Evolutionary conservation across 2,113 vertebrate genomes (phyloP).

Genomic region (Misgurnus mizolepis): DNA sequence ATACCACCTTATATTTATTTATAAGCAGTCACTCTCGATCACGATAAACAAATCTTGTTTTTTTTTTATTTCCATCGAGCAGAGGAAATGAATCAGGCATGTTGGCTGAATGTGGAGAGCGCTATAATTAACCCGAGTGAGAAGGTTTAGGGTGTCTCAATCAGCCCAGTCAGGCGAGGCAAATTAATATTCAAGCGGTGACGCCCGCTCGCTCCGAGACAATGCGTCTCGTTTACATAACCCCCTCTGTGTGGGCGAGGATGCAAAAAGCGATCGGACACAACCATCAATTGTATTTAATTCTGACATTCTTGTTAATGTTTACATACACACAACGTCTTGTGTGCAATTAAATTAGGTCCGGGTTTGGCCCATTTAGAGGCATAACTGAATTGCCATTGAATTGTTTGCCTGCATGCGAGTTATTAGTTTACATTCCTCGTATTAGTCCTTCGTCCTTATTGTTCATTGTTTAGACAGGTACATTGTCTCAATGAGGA

Average conservation of each 20-base stretch:
- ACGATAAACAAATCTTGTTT: slow-evolving; percentile 56
- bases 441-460: neutral
- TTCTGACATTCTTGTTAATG: slow-evolving; percentile 38
- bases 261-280: slow-evolving; percentile 32
- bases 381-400: neutral
- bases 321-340: slow-evolving; percentile 21
- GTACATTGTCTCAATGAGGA: slow-evolving; percentile 40
- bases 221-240: slow-evolving; percentile 50
- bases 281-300: slow-evolving; percentile 47
- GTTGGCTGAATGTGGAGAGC: slow-evolving; percentile 51
- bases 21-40: slow-evolving; percentile 44
- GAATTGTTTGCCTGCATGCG: slow-evolving; percentile 27
- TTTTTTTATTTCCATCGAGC: slow-evolving; percentile 38
- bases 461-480: slow-evolving; percentile 16
- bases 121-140: slow-evolving; percentile 60
- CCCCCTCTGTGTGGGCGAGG: slow-evolving; percentile 27
- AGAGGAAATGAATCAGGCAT: slow-evolving; percentile 54
- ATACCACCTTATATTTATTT: slow-evolving; percentile 23
- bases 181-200: slow-evolving; percentile 60
- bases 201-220: slow-evolving; percentile 9
- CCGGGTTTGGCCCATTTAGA: neutral
- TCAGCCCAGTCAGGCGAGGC: slow-evolving; percentile 49
- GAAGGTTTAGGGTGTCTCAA: slow-evolving; percentile 49
- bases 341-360: slow-evolving; percentile 22
- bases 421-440: slow-evolving; percentile 14